A percentile compares a stretch with the other conserved stretches of the same genome.
Conservation (phyloP, 2,113 vertebrate genomes). For the Hypanus sabinus region DNA sequence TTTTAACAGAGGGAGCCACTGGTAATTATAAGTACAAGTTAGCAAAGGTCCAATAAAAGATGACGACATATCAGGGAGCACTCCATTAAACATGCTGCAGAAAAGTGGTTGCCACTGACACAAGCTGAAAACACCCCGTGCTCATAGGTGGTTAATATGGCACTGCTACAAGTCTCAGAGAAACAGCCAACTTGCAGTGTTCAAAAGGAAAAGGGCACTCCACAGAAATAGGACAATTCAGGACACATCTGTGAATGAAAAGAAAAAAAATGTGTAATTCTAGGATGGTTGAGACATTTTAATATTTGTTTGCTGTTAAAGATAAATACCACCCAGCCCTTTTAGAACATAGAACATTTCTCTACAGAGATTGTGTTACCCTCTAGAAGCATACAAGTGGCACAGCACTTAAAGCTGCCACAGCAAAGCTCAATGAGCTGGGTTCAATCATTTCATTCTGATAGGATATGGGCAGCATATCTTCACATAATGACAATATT, state of each 20-base stretch:
- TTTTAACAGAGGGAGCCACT: slow-evolving; percentile 67
- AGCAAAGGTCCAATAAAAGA: slow-evolving; percentile 72
- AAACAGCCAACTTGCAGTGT: slow-evolving; percentile 69
- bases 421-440: neutral
- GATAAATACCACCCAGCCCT: neutral
- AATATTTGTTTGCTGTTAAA: slow-evolving; percentile 35
- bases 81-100: slow-evolving; percentile 78
- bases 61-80: slow-evolving; percentile 72
- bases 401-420: too few relatives aligned
- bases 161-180: slow-evolving; percentile 77
- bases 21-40: slow-evolving; percentile 69
- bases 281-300: slow-evolving; percentile 43
- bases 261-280: neutral
- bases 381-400: neutral
- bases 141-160: slow-evolving; percentile 73
- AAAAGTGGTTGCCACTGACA: slow-evolving; percentile 77
- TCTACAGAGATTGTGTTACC: neutral
- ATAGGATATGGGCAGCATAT: neutral
- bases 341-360: neutral
- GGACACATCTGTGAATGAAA: slow-evolving; percentile 73
- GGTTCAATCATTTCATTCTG: neutral
- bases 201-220: slow-evolving; percentile 63
- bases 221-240: slow-evolving; percentile 68
- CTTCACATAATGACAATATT: neutral
- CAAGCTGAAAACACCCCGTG: slow-evolving; percentile 79